A percentile compares a stretch with the other conserved stretches of the same genome.
Evolutionary conservation across 2,113 vertebrate genomes (phyloP).

Genomic region (Paradoxurus hermaphroditus): DNA sequence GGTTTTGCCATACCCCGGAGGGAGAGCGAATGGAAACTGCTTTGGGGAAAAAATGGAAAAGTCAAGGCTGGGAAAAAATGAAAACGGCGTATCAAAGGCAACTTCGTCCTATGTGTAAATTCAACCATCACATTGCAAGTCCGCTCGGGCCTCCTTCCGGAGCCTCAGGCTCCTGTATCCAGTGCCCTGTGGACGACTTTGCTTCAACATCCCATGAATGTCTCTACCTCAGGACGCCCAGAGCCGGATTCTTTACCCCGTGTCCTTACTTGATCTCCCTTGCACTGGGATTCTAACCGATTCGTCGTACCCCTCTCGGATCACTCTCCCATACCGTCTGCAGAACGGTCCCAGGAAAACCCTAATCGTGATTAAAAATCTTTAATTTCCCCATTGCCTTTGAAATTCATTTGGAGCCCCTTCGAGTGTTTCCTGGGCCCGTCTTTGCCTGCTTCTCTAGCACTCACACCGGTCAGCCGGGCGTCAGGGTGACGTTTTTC

Average conservation of each 20-base stretch:
- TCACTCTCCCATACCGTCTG: neutral
- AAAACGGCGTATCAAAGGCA: neutral
- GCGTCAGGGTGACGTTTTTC: neutral
- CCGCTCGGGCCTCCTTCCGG: neutral
- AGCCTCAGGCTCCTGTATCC: neutral
- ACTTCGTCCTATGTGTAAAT: neutral
- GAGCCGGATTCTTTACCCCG: neutral
- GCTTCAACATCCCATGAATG: neutral
- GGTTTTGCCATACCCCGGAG: accelerated
- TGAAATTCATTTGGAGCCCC: neutral
- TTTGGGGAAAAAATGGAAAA: neutral
- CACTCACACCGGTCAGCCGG: neutral
- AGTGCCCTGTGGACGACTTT: neutral
- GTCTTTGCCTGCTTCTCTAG: neutral
- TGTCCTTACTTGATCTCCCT: neutral
- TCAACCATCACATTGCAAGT: neutral
- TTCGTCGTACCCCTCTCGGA: neutral
- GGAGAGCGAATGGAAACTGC: neutral
- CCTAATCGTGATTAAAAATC: neutral
- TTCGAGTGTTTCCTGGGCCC: neutral
- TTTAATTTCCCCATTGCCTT: neutral
- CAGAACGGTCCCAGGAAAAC: neutral
- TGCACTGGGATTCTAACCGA: neutral
- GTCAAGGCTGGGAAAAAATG: neutral
- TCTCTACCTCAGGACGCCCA: neutral